Percentiles rank a stretch among this genome's conserved stretches.
These are phyloP conservation scores for Tuberolachnus salignus DNA, from an alignment of 2,888 invertebrate species.

Conservation along the genomic window DNA sequence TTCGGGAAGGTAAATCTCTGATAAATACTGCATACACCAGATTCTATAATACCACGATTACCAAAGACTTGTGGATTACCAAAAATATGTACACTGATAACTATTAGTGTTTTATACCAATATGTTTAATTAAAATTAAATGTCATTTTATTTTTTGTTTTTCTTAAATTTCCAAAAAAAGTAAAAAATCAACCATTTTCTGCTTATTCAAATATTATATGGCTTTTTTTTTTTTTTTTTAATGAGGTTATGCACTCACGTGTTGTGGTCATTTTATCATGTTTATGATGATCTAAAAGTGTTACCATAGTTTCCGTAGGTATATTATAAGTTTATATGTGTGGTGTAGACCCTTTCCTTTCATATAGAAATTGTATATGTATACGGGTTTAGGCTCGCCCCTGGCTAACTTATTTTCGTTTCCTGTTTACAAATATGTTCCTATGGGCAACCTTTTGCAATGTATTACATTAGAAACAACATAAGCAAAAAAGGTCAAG, in stretches of 20 bases:
- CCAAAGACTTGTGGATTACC: no score
- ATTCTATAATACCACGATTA: no score
- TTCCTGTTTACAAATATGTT: constrained; percentile 38
- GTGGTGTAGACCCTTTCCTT: constrained; percentile 1
- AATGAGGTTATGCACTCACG: constrained; percentile 23
- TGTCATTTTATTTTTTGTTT: no score
- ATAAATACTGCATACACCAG: no score
- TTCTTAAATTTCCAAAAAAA: no score
- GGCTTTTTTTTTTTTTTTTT: constrained; percentile 2
- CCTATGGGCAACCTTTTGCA: constrained; percentile 51
- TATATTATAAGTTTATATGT: constrained; percentile 18
- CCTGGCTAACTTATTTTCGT: neutral
- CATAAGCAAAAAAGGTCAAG: constrained; percentile 32
- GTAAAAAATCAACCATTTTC: no score
- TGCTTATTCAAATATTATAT: no score
- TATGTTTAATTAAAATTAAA: no score
- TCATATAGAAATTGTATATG: neutral
- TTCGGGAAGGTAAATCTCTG: no score
- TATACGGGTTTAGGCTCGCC: constrained; percentile 28
- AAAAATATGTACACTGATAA: no score
- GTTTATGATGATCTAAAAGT: constrained; percentile 35
- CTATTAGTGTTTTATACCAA: no score
- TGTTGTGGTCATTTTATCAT: constrained; percentile 52
- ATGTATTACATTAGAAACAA: constrained; percentile 17
- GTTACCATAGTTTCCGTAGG: constrained; percentile 50